Base-by-base conservation (phyloP, 2,113 vertebrate species). In the Turdus rufiventris region DNA sequence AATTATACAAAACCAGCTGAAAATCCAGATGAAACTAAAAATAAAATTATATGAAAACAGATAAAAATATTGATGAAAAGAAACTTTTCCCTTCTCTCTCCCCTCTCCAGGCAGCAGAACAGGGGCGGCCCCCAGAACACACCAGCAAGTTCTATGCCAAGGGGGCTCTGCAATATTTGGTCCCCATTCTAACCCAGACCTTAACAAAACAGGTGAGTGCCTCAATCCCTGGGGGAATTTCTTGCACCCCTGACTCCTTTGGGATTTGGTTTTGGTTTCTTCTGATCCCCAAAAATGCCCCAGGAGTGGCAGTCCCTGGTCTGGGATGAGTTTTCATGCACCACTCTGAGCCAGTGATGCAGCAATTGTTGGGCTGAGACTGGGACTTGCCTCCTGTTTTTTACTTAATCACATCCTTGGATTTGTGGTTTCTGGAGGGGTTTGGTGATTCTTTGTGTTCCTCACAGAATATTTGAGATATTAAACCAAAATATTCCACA, bases 141-240 rank as follows among this genome's bases (percentile, higher is more conserved):
- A 99, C 99, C 54, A 99, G 99, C 97, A 99, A 99, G 60, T 99
- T 99, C 94, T 99, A 99, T 31, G 99, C 99, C 36, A 99, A 99
- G 97, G 99, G 99, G 91, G 99, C 99, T 0, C 97, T 99, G 33
- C 99, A 99, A 95, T 99, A 99, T 96, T 97, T 99, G 97, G 99
- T 99, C 70, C 99, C 99, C 4, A 99, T 99, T 85, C 98, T 99
- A 13, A 99, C 99, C 12, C 99, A 99, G 96, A 99, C 99, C 3
- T 98, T 99, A 96, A 99, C 99, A 54, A 99, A 99, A 76, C 99
- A 99, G 99, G 99, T 99, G 96, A 85, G 95, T 9, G 6, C 16
- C 33, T 3, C 12, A 3, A 40, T 23, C 68, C 40, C 43, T 0
- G 19, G 0, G 10, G 84, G 63, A 18, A 42, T 31, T 4, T 24